phyloP scores from a whole-genome alignment of 2,888 invertebrate species.

The Aethes cnicana region DNA sequence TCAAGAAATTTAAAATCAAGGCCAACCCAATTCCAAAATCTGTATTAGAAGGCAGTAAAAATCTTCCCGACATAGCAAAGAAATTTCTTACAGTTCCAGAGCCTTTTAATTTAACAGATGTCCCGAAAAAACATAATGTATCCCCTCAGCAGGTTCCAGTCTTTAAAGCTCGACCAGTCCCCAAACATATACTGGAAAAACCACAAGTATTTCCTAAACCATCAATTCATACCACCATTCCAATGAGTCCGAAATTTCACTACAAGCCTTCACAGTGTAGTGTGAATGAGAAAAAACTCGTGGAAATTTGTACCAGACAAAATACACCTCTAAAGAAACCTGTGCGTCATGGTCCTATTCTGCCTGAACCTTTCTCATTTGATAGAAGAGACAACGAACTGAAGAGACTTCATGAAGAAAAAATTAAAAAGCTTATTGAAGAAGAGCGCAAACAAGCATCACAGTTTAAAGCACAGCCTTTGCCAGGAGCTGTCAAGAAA shows the following conservation, averaged over 20 bases:
- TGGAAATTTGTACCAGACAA: constrained; percentile 3
- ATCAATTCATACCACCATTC: constrained; percentile 51
- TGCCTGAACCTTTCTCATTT: constrained; percentile 86
- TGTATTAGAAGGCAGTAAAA: constrained; percentile 76
- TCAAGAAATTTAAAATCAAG: constrained; percentile 85
- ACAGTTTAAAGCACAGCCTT: constrained; percentile 87
- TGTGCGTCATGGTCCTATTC: constrained; percentile 53
- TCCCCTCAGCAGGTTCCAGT: constrained; percentile 47
- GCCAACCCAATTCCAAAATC: constrained; percentile 85
- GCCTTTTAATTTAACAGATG: constrained; percentile 85
- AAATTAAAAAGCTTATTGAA: constrained; percentile 82
- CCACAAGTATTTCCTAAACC: constrained; percentile 63
- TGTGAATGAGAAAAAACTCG: constrained; percentile 39
- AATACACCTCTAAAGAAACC: constrained; percentile 39
- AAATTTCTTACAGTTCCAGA: constrained; percentile 83
- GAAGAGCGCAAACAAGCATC: constrained; percentile 82
- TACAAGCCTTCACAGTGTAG: constrained; percentile 54
- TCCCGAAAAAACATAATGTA: constrained; percentile 63
- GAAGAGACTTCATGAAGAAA: constrained; percentile 82
- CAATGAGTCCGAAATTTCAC: constrained; percentile 63
- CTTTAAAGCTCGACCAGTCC: constrained; percentile 85
- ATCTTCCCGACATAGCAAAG: constrained; percentile 73
- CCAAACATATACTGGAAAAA: constrained; percentile 76
- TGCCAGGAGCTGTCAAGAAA: constrained; percentile 79
- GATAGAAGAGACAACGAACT: constrained; percentile 84